Evolutionary conservation across 2,797 vertebrate genomes (phyloP).

Genomic region (Arnoldichthys spilopterus): DNA sequence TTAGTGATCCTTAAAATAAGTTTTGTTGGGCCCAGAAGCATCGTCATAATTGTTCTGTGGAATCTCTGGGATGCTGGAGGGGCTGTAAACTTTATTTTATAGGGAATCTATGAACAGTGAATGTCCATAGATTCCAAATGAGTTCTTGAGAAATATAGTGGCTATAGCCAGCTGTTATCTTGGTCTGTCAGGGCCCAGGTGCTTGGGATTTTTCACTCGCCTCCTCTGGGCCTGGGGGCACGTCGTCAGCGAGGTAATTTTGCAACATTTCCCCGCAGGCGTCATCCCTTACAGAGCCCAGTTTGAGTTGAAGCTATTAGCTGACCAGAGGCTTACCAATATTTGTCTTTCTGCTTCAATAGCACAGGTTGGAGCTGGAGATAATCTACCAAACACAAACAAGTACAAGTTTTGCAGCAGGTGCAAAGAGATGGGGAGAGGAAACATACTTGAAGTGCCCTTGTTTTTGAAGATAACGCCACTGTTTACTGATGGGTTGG

Average conservation of each 20-base stretch:
- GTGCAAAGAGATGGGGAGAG: constrained; percentile 30
- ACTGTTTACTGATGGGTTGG: constrained; percentile 77
- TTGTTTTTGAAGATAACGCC: constrained; percentile 51
- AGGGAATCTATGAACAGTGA: constrained; percentile 55
- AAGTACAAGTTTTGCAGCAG: constrained; percentile 49
- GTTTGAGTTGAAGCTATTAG: constrained; percentile 53
- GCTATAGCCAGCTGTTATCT: constrained; percentile 58
- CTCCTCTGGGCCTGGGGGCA: constrained; percentile 23
- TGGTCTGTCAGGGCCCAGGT: constrained; percentile 50
- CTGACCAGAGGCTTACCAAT: constrained; percentile 53
- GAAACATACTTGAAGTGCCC: constrained; percentile 48
- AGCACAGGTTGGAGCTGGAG: constrained; percentile 45
- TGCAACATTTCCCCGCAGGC: constrained; percentile 45
- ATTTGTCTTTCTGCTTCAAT: constrained; percentile 57
- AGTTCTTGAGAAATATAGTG: constrained; percentile 56
- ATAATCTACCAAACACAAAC: constrained; percentile 57
- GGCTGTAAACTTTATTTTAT: constrained; percentile 61
- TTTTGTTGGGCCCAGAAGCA: constrained; percentile 52
- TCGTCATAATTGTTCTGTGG: constrained; percentile 56
- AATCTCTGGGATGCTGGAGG: constrained; percentile 53
- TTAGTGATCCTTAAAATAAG: constrained; percentile 61
- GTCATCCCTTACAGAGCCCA: constrained; percentile 39
- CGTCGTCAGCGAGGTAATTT: constrained; percentile 50
- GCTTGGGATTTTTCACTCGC: constrained; percentile 37
- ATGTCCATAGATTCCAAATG: constrained; percentile 62